These are phyloP conservation scores for Dicycla oo DNA, from an alignment of 2,888 invertebrate species.

Conservation along the genomic window DNA sequence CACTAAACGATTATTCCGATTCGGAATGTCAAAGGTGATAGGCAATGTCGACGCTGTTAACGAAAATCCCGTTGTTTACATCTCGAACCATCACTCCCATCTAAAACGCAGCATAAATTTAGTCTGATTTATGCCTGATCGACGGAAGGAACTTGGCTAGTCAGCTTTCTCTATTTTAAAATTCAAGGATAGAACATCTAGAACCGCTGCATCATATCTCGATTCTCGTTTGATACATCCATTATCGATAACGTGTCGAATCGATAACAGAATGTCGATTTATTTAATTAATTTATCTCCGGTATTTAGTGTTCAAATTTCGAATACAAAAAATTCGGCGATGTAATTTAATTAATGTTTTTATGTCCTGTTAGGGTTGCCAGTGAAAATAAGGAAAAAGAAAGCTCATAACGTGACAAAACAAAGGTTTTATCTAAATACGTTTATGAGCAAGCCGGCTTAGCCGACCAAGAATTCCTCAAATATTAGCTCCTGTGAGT, in stretches of 20 bases:
- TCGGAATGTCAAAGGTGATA: conserved; percentile 26
- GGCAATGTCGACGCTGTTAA: conserved; percentile 17
- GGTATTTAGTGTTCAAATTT: conserved; percentile 39
- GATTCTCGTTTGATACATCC: conserved; percentile 46
- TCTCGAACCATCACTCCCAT: conserved; percentile 55
- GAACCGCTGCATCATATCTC: conserved; percentile 45
- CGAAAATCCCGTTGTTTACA: conserved; percentile 57
- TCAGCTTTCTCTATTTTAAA: conserved; percentile 63
- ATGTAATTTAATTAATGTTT: conserved; percentile 9
- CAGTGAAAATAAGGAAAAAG: conserved; percentile 24
- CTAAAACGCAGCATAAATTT: conserved; percentile 61
- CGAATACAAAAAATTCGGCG: conserved; percentile 30
- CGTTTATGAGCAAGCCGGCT: conserved; percentile 64
- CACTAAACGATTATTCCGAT: not conserved
- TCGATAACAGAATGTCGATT: conserved; percentile 54
- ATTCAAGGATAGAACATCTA: conserved; percentile 61
- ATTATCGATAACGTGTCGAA: conserved; percentile 54
- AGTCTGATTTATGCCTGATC: conserved; percentile 49
- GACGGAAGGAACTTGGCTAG: conserved; percentile 60
- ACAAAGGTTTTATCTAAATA: conserved; percentile 65
- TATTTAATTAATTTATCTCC: conserved; percentile 52
- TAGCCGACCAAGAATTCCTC: conserved; percentile 74
- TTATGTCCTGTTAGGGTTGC: conserved; percentile 6
- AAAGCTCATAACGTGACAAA: conserved; percentile 52
- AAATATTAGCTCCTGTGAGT: conserved; percentile 86